Evolutionary conservation across 1,140 invertebrate genomes (phyloP), one percentile per base, ranked within the genome.

Genomic region (Leptinotarsa lineolata): DNA sequence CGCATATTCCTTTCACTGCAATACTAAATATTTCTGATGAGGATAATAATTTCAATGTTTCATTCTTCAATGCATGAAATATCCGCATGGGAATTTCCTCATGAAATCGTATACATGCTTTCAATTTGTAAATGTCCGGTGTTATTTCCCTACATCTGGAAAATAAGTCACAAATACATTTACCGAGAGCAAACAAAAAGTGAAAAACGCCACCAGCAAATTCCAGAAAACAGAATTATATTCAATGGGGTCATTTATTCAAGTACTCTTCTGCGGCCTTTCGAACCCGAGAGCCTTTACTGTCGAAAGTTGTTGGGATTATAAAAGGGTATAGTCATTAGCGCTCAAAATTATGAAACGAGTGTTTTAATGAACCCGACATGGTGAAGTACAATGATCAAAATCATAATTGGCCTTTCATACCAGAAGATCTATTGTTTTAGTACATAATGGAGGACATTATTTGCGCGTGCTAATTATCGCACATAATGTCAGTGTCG

Each of bases 351-450:
- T 54, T 54, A 39, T 39, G 48, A 54, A 54, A 54, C 16, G 48
- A 54, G 48, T 54, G 16, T 54, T 54, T 54, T 54, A 54, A 54
- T 54, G 48, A 54, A 54, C 48, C 6, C 48, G 15, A 18, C 48
- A 18, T 54, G n/a, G 48, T 54, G n/a, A 54, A 13, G n/a, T 16
- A 54, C 48, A 54, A 54, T 54, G 48, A 54, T 54, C 48, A 54
- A 54, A 54, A 54, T 54, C 48, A n/a, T 54, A 54, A 54, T 54
- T 54, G 48, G 48, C 48, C 48, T 18, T 54, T 54, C 48, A 54
- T 54, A 54, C 15, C 48, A 18, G 16, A 54, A n/a, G 15, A 54
- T n/a, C 48, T 54, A 54, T 54, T 54, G 48, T 54, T 54, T 18
- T 2, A 16, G 48, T 18, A 54, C 48, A 54, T 54, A 54, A 54